Conservation (phyloP, 2,888 invertebrate genomes). For the Julus scanicus region DNA sequence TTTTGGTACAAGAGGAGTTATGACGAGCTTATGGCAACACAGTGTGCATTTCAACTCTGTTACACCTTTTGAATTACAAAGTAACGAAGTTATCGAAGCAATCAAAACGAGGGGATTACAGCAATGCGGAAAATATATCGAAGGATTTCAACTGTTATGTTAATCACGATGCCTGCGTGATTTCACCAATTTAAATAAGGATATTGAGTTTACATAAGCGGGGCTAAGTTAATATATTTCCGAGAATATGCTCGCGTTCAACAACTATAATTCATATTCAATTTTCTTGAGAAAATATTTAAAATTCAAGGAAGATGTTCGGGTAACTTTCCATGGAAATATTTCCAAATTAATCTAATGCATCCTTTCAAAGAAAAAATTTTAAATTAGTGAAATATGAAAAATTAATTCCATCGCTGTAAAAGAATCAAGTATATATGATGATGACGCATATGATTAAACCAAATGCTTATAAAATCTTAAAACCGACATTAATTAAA, state of each 20-base stretch:
- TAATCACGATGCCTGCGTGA: not conserved
- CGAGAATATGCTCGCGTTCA: not conserved
- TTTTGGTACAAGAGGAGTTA: not conserved
- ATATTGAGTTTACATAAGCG: not conserved
- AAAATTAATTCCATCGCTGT: too few species aligned
- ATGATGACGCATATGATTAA: too few species aligned
- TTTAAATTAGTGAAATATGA: too few species aligned
- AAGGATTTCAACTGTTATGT: not conserved
- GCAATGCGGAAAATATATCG: not conserved
- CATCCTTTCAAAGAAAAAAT: too few species aligned
- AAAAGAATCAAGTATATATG: too few species aligned
- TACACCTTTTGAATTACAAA: conserved; percentile 36
- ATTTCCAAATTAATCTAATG: too few species aligned
- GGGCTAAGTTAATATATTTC: not conserved
- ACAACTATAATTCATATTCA: not conserved
- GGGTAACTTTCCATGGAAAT: not conserved
- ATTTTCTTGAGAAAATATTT: not conserved
- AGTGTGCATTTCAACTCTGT: not conserved
- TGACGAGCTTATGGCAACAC: not conserved
- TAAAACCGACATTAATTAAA: not conserved
- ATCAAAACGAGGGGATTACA: not conserved
- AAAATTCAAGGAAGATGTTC: not conserved
- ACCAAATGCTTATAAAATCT: not conserved
- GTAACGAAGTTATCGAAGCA: not conserved
- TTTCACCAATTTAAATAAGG: conserved; percentile 21